A percentile compares a stretch with the other conserved stretches of the same genome.
Evolutionary conservation across 1,140 invertebrate genomes (phyloP).

Genomic region (Propsilocerus akamusi): DNA sequence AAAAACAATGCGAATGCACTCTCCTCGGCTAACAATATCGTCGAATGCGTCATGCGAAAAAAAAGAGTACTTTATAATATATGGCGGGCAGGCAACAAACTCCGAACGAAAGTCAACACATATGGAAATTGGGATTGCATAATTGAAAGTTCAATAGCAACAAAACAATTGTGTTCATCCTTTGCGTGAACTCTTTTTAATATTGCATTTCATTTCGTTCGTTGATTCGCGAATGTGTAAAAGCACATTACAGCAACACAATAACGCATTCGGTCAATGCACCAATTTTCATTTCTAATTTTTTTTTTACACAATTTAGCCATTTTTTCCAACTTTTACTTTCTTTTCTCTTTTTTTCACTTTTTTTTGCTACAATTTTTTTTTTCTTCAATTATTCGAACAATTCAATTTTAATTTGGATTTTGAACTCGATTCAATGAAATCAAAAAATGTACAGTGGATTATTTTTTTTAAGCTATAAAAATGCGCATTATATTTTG

Average conservation of each 20-base stretch:
- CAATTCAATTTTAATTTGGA: too few species aligned
- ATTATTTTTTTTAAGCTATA: too few species aligned
- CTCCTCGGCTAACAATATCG: not conserved
- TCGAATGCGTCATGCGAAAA: not conserved
- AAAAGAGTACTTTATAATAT: not conserved
- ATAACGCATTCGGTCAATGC: not conserved
- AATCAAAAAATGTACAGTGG: too few species aligned
- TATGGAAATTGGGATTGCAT: not conserved
- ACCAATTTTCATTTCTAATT: conserved; percentile 1
- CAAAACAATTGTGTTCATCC: conserved; percentile 1
- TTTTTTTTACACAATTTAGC: conserved; percentile 1
- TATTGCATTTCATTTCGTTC: not conserved
- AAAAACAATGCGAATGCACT: not conserved
- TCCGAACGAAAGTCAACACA: not conserved
- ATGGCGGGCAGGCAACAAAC: not conserved
- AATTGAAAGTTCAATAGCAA: conserved; percentile 1
- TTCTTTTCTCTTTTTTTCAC: not conserved
- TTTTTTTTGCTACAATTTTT: conserved; percentile 1
- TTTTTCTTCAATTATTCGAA: too few species aligned
- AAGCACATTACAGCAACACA: not conserved
- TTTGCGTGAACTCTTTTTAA: conserved; percentile 1
- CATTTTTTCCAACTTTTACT: not conserved
- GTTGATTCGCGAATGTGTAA: not conserved
- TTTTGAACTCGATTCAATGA: too few species aligned
- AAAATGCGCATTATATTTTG: too few species aligned